Percentiles rank a stretch among this genome's conserved stretches.
Conservation (phyloP, 92 coral and sea anemone species). For the Metridium senile region DNA sequence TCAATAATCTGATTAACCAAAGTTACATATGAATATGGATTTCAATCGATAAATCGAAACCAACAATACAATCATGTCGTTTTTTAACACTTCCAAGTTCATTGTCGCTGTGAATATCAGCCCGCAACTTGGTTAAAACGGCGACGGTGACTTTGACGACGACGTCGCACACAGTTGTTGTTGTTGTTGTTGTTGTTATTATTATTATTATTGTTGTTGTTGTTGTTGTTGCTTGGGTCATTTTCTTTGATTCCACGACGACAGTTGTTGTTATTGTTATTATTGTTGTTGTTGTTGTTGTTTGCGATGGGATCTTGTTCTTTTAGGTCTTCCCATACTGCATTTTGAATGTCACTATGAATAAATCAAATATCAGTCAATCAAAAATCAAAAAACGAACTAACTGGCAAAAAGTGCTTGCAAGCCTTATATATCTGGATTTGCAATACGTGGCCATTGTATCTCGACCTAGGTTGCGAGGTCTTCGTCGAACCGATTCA, state of each 20-base stretch:
- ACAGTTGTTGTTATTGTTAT: slow-evolving; percentile 17
- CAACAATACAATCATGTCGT: too few species aligned
- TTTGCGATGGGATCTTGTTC: background rate
- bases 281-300: slow-evolving; percentile 24
- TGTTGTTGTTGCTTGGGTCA: slow-evolving; percentile 10
- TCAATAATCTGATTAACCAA: too few species aligned
- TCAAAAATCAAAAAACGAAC: background rate
- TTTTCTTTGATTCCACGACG: background rate
- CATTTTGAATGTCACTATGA: background rate
- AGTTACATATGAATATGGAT: too few species aligned
- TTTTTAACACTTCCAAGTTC: too few species aligned
- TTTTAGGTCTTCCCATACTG: background rate
- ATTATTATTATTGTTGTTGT: slow-evolving; percentile 18
- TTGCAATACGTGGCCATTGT: too few species aligned
- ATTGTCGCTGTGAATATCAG: too few species aligned
- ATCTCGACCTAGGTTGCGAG: too few species aligned
- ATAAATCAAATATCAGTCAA: background rate
- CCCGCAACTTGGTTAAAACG: background rate
- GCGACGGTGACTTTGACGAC: slow-evolving; percentile 3
- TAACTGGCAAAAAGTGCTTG: too few species aligned
- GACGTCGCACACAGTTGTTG: background rate
- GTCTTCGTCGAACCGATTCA: too few species aligned
- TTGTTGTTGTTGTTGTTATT: slow-evolving; percentile 10
- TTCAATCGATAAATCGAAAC: too few species aligned
- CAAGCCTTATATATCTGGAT: too few species aligned